Conservation (phyloP, 30 jellyfish, hydroid and myxozoan genomes). For the Chrysaora quinquecirrha region DNA sequence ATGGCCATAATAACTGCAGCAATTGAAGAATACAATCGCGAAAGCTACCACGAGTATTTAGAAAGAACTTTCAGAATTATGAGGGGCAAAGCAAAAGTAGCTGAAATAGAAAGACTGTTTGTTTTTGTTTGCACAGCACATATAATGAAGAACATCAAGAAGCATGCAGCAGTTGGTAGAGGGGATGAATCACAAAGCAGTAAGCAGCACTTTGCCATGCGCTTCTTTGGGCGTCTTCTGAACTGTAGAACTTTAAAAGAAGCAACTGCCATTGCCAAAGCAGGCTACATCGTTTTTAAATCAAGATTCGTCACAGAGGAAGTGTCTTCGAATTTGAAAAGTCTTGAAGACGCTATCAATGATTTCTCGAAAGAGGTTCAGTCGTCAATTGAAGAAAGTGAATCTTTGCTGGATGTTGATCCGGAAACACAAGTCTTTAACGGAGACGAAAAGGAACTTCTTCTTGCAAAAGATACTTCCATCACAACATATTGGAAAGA, state of each 20-base stretch:
- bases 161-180: neutral
- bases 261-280: neutral
- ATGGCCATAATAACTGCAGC: conserved; percentile 25
- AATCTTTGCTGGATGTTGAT: neutral
- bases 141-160: conserved; percentile 13
- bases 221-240: conserved; percentile 32
- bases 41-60: neutral
- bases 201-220: conserved; percentile 31
- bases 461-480: neutral
- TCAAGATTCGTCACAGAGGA: neutral
- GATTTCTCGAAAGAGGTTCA: neutral
- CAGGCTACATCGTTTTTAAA: conserved; percentile 3
- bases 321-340: neutral
- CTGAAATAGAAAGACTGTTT: conserved; percentile 3
- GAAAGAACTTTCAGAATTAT: conserved; percentile 20
- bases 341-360: neutral
- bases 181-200: neutral
- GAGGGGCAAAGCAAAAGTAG: conserved; percentile 12
- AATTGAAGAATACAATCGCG: conserved; percentile 1
- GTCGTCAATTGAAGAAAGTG: neutral
- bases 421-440: neutral
- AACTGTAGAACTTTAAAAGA: neutral
- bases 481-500: neutral
- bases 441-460: neutral
- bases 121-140: conserved; percentile 20